phyloP scores from a whole-genome alignment of 2,888 invertebrate species.

The Unio delphinus region DNA sequence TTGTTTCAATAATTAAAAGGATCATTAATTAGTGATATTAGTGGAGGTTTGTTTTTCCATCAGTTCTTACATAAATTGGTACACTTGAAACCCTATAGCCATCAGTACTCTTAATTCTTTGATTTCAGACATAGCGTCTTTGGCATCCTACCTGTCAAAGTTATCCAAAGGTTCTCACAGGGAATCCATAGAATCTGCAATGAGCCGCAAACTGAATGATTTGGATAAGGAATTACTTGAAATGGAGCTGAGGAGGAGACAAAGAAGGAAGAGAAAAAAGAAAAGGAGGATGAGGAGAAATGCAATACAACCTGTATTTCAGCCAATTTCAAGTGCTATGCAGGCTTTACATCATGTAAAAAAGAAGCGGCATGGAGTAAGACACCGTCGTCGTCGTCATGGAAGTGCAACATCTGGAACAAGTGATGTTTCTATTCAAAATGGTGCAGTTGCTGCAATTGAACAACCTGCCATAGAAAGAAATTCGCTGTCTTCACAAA shows the following conservation, averaged over 20 bases:
- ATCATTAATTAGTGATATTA: neutral
- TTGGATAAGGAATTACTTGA: slow-evolving; percentile 29
- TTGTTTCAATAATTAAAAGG: neutral
- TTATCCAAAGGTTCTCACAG: slow-evolving; percentile 73
- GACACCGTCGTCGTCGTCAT: slow-evolving; percentile 25
- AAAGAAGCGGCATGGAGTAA: slow-evolving; percentile 12
- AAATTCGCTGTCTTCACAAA: slow-evolving; percentile 34
- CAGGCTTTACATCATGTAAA: slow-evolving; percentile 33
- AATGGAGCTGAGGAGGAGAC: slow-evolving; percentile 28
- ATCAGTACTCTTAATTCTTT: neutral
- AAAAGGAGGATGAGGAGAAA: slow-evolving; percentile 36
- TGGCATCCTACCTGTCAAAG: slow-evolving; percentile 29
- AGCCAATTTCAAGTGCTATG: slow-evolving; percentile 46
- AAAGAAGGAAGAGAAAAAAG: slow-evolving; percentile 43
- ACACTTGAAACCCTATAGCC: neutral
- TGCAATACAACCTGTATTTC: slow-evolving; percentile 48
- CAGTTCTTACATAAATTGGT: neutral
- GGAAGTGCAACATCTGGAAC: slow-evolving; percentile 55
- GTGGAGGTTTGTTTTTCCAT: neutral
- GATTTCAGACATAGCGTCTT: slow-evolving; percentile 46
- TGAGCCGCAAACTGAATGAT: slow-evolving; percentile 41
- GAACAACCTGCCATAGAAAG: slow-evolving; percentile 36
- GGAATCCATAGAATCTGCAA: slow-evolving; percentile 89
- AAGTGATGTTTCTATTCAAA: slow-evolving; percentile 51
- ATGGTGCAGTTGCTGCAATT: slow-evolving; percentile 38